Base-by-base conservation (phyloP, 30 jellyfish, hydroid and myxozoan genomes). In the Cassiopea xamachana region DNA sequence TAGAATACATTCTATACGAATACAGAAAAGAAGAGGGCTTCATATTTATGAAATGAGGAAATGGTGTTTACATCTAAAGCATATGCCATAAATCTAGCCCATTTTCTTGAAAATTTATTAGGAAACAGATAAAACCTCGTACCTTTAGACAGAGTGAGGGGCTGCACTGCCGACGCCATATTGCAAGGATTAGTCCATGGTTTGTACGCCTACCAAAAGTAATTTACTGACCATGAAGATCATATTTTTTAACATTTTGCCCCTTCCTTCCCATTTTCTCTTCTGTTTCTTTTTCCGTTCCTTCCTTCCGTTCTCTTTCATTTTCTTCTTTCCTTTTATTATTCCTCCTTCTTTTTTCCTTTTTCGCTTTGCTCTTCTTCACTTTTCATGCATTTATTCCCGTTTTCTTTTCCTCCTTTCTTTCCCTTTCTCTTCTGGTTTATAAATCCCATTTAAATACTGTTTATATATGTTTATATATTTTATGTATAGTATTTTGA, bases 81-180 rank as follows among this genome's bases (percentile, higher is more conserved):
- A 55, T 55, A 55, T 55, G 64, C 64, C 12, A 3, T 3, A 6
- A 55, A 55, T 10, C 64, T 55, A 55, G 12, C 10, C 64, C 12
- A 6, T 10, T 55, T 3, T 3, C 64, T 55, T 6, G 64, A 6
- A 55, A 10, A 6, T 55, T 3, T 55, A 55, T 10, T 55, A 6
- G 12, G 12, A 55, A 3, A 10, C 64, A 55, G 64, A 55, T 10
- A 55, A 3, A 55, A 55, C 7, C 10, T 10, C 64, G 13, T 69
- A 88, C 95, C 95, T 88, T 77, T 79, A 14, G 86, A 67, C 1
- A 88, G 87, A 46, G 95, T 88, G 46, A 88, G 95, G 18, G 95
- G 95, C 73, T 88, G 95, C 76, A 82, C 95, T 1, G 95, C 95
- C 82, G 95, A 79, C 74, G 95, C 95, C 95, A 88, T 88, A 51